Conservation (phyloP, 2,888 invertebrate genomes). For the Mactromeris polynyma region DNA sequence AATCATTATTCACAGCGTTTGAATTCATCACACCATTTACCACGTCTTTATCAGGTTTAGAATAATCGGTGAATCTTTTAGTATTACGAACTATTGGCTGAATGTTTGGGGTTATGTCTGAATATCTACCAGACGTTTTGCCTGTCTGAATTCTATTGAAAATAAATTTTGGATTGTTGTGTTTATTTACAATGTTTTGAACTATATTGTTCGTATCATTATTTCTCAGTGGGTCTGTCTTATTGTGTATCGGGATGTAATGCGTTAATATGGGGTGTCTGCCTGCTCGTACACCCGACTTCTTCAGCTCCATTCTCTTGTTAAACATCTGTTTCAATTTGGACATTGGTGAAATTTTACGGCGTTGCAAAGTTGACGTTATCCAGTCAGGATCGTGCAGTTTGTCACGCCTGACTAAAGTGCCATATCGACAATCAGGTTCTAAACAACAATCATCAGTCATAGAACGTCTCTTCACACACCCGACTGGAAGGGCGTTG, state of each 20-base stretch:
- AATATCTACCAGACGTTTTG: not conserved
- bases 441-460: constrained; percentile 37
- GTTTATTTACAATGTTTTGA: not conserved
- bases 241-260: not conserved
- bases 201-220: not conserved
- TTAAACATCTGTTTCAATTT: constrained; percentile 23
- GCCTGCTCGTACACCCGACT: not conserved
- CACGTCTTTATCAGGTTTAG: not conserved
- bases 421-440: constrained; percentile 42
- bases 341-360: not conserved
- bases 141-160: not conserved
- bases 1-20: not conserved
- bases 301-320: constrained; percentile 8
- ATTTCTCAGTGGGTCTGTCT: not conserved
- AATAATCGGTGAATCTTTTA: not conserved
- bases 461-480: constrained; percentile 15
- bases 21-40: not conserved
- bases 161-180: no score
- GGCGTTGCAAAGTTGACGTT: not conserved
- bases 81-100: not conserved
- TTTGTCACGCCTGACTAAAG: not conserved
- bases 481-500: constrained; percentile 40
- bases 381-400: not conserved
- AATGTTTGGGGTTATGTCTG: not conserved
- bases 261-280: not conserved